These are phyloP conservation scores for Ormyrus thymus DNA, from an alignment of 2,888 invertebrate genomes.

Conservation along the genomic window DNA sequence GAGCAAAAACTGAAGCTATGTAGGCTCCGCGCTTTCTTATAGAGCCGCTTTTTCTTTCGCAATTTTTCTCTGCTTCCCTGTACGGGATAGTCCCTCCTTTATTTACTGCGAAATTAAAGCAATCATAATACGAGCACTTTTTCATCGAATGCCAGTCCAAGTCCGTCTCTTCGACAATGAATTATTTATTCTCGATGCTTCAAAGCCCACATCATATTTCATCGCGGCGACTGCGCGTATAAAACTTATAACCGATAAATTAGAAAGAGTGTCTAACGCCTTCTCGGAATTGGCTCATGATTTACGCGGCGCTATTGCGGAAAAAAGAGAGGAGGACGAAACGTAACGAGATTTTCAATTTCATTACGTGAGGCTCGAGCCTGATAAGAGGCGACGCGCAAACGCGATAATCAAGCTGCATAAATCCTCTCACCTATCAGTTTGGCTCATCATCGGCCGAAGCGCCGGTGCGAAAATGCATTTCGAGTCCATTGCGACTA, in stretches of 20 bases:
- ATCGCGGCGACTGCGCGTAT: not conserved
- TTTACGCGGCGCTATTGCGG: conserved; percentile 32
- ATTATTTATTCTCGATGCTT: conserved; percentile 27
- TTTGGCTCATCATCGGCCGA: conserved; percentile 41
- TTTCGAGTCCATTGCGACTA: conserved; percentile 18
- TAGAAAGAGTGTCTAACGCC: conserved; percentile 1
- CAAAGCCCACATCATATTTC: not conserved
- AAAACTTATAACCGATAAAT: conserved; percentile 40
- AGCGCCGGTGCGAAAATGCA: conserved; percentile 34
- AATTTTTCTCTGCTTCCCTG: conserved; percentile 5
- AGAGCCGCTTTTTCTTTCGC: conserved; percentile 37
- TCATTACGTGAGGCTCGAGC: conserved; percentile 46
- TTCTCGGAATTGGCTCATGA: conserved; percentile 39
- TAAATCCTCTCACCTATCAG: conserved; percentile 48
- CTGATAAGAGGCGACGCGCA: conserved; percentile 33
- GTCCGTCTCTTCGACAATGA: not conserved
- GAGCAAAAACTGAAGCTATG: conserved; percentile 48
- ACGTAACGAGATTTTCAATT: conserved; percentile 53
- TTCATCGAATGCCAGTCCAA: not conserved
- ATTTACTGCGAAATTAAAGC: conserved; percentile 20
- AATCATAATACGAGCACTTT: conserved; percentile 10
- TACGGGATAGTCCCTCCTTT: not conserved
- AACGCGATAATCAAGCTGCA: conserved; percentile 45
- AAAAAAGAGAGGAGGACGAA: conserved; percentile 13
- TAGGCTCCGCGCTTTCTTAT: conserved; percentile 42